phyloP scores from a whole-genome alignment of 2,797 vertebrate genomes.

The Xerus rutilus region DNA sequence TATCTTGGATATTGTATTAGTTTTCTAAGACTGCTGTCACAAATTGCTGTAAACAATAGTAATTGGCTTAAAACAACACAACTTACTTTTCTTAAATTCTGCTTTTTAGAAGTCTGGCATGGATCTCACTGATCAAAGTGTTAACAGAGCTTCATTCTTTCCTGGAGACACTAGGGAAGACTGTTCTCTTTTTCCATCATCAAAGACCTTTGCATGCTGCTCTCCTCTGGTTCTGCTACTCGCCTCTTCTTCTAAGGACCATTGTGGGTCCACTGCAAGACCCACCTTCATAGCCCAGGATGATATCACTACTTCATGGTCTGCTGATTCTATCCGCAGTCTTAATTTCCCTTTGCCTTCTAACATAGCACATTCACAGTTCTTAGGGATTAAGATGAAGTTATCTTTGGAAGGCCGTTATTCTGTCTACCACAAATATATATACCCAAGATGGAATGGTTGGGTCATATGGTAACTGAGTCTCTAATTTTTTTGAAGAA shows the following conservation, averaged over 20 bases:
- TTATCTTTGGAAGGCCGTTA: not conserved
- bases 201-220: not conserved
- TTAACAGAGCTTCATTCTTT: not conserved
- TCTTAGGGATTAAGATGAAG: not conserved
- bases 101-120: no score
- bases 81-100: no score
- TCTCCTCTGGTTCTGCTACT: not conserved
- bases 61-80: no score
- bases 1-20: not conserved
- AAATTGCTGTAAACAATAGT: not conserved
- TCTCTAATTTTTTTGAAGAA: not conserved
- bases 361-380: not conserved
- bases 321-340: no score
- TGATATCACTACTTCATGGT: not conserved
- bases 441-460: not conserved
- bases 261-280: not conserved
- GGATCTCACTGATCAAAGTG: not conserved
- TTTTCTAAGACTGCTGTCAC: not conserved
- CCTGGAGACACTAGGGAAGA: not conserved
- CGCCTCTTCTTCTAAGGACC: not conserved
- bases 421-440: not conserved
- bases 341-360: no score
- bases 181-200: not conserved
- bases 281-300: not conserved
- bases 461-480: not conserved